phyloP scores from a whole-genome alignment of 2,113 vertebrate species.

The Pygoscelis antarcticus region DNA sequence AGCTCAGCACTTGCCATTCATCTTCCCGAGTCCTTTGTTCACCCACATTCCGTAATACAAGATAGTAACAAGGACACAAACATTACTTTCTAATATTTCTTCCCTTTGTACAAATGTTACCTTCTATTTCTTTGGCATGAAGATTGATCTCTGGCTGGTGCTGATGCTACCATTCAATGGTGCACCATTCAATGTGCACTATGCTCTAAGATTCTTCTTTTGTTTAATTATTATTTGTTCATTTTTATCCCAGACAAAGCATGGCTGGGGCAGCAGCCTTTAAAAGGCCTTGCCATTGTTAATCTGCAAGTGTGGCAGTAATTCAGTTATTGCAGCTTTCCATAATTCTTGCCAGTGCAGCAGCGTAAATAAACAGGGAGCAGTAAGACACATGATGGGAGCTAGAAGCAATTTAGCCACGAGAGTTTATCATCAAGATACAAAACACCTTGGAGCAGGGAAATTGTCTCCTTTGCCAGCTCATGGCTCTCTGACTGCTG shows the following conservation, averaged over 20 bases:
- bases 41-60: background rate
- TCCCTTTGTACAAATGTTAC: background rate
- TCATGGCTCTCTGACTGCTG: background rate
- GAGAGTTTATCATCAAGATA: background rate
- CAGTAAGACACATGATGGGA: background rate
- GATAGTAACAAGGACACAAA: background rate
- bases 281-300: background rate
- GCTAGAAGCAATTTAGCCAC: conserved; percentile 8
- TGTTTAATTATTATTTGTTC: background rate
- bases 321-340: conserved; percentile 7
- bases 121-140: background rate
- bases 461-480: background rate
- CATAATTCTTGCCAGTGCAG: background rate
- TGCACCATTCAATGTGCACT: background rate
- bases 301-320: background rate
- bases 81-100: background rate
- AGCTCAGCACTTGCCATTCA: background rate
- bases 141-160: background rate
- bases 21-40: background rate
- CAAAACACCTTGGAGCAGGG: background rate
- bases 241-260: background rate
- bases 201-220: background rate
- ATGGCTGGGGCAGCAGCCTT: background rate
- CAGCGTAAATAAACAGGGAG: background rate
- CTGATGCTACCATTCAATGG: background rate